Evolutionary conservation across 2,113 vertebrate genomes (phyloP), one percentile per base, ranked within the genome.

Genomic region (Dicerorhinus sumatrensis): DNA sequence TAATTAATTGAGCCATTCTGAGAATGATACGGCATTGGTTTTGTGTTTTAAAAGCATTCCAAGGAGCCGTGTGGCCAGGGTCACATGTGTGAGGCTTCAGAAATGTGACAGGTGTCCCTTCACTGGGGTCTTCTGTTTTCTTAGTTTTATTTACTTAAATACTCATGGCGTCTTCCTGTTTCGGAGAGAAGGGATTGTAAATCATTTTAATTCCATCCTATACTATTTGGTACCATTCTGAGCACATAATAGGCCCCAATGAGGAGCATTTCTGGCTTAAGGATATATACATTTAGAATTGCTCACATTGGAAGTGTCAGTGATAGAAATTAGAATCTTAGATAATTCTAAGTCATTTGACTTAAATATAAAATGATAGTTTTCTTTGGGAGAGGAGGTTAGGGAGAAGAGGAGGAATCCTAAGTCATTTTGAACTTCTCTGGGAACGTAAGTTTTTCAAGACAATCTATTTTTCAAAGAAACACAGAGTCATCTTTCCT

Each of bases 351-450:
- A 82, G 39, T 85, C 36, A 56, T 93, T 39, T 89, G 33, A 81
- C 80, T 90, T 93, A 36, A 56, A 93, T 46, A 67, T 39, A 54
- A 67, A 90, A 90, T 31, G 21, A 81, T 42, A 9, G 23, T 69
- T 67, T 90, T 91, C 84, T 42, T 76, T 70, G 48, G 36, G 25
- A n/a, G 51, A 39, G 3, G 20, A 54, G 11, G 11, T 65, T 29
- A 70, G 29, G 39, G 27, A 69, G 69, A 80, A 29, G 27, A 94
- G 51, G 51, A 87, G 54, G 33, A 75, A 29, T 75, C 25, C 0
- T 85, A 63, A 84, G 31, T 94, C 75, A 91, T 58, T 96, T 90
- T 86, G n/a, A 56, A 94, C n/a, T 80, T 91, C 31, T 80, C 63
- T 86, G 25, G 54, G 46, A 89, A 85, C 36, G 80, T 36, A 56